These are phyloP conservation scores for Cetonia aurata DNA, from an alignment of 2,888 invertebrate species.

Conservation along the genomic window DNA sequence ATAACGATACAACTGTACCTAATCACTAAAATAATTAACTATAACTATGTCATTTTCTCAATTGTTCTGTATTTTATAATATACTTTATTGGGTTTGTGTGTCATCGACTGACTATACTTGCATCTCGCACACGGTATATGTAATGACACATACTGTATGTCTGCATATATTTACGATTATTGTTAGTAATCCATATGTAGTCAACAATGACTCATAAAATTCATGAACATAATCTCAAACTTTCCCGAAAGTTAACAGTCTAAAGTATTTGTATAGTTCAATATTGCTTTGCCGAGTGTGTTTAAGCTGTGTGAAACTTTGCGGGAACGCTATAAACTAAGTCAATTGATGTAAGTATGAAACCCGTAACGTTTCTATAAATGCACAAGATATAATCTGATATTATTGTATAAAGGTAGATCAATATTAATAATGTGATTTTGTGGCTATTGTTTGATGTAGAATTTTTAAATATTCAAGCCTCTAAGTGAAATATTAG, in stretches of 20 bases:
- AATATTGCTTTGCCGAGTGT: constrained; percentile 1
- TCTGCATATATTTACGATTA: constrained; percentile 11
- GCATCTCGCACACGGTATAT: neutral
- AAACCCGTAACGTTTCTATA: neutral
- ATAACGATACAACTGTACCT: too few relatives aligned
- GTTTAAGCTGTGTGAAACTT: neutral
- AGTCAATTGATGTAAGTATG: constrained; percentile 17
- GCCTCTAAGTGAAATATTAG: too few relatives aligned
- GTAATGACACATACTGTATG: neutral
- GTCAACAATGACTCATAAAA: constrained; percentile 37
- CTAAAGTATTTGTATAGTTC: constrained; percentile 5
- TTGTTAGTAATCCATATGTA: constrained; percentile 25
- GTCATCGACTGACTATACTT: too few relatives aligned
- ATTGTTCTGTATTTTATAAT: too few relatives aligned
- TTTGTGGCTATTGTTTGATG: too few relatives aligned
- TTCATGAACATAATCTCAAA: constrained; percentile 32
- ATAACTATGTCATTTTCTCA: too few relatives aligned
- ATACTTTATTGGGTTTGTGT: too few relatives aligned
- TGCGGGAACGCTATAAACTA: neutral
- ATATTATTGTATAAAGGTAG: too few relatives aligned
- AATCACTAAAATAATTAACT: too few relatives aligned
- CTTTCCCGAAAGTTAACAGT: constrained; percentile 32
- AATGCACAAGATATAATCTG: too few relatives aligned
- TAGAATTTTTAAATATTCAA: too few relatives aligned
- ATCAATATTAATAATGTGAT: too few relatives aligned